Evolutionary conservation across 1,140 invertebrate species (phyloP).

Genomic region (Drosophila quadrilineata): DNA sequence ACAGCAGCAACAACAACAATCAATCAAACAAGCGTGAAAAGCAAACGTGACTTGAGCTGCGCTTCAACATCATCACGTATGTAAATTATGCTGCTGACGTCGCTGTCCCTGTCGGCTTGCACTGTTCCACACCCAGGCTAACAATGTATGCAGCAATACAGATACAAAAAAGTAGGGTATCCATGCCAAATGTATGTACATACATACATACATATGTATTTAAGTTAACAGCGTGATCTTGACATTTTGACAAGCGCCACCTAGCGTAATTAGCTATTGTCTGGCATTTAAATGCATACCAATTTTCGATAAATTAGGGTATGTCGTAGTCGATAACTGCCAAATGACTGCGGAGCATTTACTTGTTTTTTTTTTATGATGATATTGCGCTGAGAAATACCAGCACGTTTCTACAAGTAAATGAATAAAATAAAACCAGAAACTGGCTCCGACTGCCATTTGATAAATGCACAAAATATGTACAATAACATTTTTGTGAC

Average conservation of each 20-base stretch:
- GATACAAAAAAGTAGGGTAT: no score
- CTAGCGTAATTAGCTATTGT: no score
- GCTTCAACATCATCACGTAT: constrained; percentile 69
- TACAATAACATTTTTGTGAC: constrained; percentile 68
- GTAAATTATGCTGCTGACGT: constrained; percentile 65
- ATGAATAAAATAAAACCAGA: constrained; percentile 29
- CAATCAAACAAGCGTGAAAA: constrained; percentile 54
- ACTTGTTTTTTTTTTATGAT: constrained; percentile 6
- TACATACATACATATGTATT: no score
- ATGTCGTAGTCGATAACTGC: no score
- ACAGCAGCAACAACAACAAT: constrained; percentile 14
- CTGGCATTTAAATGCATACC: no score
- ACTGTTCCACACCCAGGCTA: constrained; percentile 51
- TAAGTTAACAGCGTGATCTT: no score
- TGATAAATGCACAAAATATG: constrained; percentile 64
- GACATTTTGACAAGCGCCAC: no score
- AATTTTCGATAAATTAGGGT: no score
- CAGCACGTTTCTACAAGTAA: constrained; percentile 71
- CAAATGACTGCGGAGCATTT: no score
- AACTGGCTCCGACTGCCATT: constrained; percentile 59
- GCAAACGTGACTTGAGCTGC: constrained; percentile 64
- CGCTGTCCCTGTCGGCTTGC: constrained; percentile 5
- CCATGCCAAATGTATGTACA: no score
- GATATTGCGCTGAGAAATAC: constrained; percentile 63
- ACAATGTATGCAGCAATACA: no score